A percentile compares a stretch with the other conserved stretches of the same genome.
These are phyloP conservation scores for Drosophila subobscura DNA, from an alignment of 1,140 invertebrate species.

Conservation along the genomic window DNA sequence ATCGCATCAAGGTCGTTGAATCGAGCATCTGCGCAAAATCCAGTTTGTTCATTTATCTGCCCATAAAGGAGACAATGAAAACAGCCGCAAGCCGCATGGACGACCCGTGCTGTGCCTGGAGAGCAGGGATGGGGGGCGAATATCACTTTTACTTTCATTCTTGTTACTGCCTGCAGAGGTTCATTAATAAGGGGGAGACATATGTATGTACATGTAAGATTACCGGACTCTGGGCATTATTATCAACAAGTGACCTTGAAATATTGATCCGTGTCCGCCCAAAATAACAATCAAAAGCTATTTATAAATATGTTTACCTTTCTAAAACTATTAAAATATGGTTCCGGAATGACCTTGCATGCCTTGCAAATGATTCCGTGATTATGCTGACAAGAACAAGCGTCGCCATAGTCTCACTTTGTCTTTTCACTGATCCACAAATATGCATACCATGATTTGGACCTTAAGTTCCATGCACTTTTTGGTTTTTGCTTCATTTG, in stretches of 20 bases:
- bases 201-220: neutral
- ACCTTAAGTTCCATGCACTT: neutral
- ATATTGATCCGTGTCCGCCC: slow-evolving; percentile 17
- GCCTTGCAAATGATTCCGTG: neutral
- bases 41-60: slow-evolving; percentile 50
- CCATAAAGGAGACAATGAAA: slow-evolving; percentile 39
- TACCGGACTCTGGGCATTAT: too few species aligned
- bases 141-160: slow-evolving; percentile 22
- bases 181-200: slow-evolving; percentile 17
- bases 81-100: neutral
- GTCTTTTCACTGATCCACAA: too few species aligned
- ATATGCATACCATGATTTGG: neutral
- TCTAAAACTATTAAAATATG: slow-evolving; percentile 46
- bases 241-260: slow-evolving; percentile 26
- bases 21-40: slow-evolving; percentile 59
- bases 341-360: slow-evolving; percentile 43
- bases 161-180: neutral
- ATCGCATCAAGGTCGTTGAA: slow-evolving; percentile 51
- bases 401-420: too few species aligned
- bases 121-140: neutral
- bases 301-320: slow-evolving; percentile 46
- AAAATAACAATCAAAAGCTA: slow-evolving; percentile 18
- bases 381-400: neutral
- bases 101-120: slow-evolving; percentile 3
- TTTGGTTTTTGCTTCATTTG: neutral